Percentiles rank a stretch among this genome's conserved stretches.
These are phyloP conservation scores for Lepidonotus clava DNA, from an alignment of 2,888 invertebrate species.

Conservation along the genomic window DNA sequence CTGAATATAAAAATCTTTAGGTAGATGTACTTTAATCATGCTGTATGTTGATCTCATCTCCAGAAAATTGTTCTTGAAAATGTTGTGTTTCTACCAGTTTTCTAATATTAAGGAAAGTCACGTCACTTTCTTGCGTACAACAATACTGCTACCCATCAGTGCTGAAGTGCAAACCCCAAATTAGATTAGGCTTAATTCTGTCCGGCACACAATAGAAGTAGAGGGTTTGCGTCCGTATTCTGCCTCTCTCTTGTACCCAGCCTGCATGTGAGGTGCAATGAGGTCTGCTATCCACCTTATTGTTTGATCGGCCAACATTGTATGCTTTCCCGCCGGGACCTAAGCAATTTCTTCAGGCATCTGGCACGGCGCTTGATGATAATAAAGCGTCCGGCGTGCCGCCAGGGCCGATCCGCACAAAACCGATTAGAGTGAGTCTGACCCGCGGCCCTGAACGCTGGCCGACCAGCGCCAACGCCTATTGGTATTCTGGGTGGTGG, in stretches of 20 bases:
- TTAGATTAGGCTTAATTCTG: too few species aligned
- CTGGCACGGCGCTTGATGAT: conserved; percentile 1
- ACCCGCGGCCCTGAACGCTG: neutral
- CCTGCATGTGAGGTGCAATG: neutral
- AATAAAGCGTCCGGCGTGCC: neutral
- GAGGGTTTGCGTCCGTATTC: neutral
- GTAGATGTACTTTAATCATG: too few species aligned
- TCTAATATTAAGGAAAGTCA: too few species aligned
- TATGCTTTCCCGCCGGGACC: neutral
- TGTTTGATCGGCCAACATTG: conserved; percentile 6
- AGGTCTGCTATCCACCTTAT: neutral
- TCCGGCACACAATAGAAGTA: too few species aligned
- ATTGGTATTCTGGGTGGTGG: neutral
- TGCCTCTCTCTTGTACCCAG: neutral
- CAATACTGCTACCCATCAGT: too few species aligned
- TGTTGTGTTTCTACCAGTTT: too few species aligned
- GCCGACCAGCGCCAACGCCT: neutral
- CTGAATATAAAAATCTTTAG: too few species aligned
- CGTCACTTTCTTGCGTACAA: too few species aligned
- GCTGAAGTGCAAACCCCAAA: too few species aligned
- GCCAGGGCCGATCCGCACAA: neutral
- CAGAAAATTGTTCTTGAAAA: too few species aligned
- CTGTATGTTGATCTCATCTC: too few species aligned
- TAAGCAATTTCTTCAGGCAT: neutral
- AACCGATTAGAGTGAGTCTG: neutral